Base-by-base conservation (phyloP, 2,797 vertebrate species). In the Leptoclinus maculatus region DNA sequence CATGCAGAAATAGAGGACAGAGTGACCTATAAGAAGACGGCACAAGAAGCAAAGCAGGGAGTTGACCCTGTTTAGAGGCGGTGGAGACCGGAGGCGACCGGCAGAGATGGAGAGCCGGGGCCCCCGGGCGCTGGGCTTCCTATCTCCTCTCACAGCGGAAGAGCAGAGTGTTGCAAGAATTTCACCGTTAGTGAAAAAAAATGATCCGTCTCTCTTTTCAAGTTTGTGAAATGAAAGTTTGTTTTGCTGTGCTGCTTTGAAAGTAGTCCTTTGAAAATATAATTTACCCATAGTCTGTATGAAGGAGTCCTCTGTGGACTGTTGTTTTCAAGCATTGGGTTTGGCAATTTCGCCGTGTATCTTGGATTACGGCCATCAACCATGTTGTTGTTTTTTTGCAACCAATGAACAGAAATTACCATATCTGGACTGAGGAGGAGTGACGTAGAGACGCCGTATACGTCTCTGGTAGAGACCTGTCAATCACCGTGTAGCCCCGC, bases 1-100 rank as follows among this genome's bases (percentile, higher is more conserved):
- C 65, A 73, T 76, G 66, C 62, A 66, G 69, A 66, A 72, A 73
- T 43, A 38, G 83, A 92, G 89, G 91, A 92, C 89, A 63, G 2
- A 34, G 39, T 65, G 89, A 88, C 91, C 87, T 80, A 76, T 71
- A 83, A 77, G 87, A 63, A 65, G 76, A 75, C 41, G 19, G 64
- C 13, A 8, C 27, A 5, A 47, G 76, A 64, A 63, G 64, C 16
- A 23, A 58, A 56, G 51, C 21, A 29, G 53, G 47, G 66, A 66
- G 71, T 17, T 78, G 82, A 82, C 80, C 81, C 59, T 60, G 79
- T 74, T 32, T 80, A 68, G 80, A 82, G 39, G 80, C 49, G 3
- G 67, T 0, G 16, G 19, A 74, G 54, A 71, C 78, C n/a, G 43
- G 80, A 80, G 75, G 83, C 74, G 25, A 36, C 63, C 49, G 56